These are phyloP conservation scores for Columba janthina DNA, from an alignment of 2,113 vertebrate genomes.

Conservation along the genomic window DNA sequence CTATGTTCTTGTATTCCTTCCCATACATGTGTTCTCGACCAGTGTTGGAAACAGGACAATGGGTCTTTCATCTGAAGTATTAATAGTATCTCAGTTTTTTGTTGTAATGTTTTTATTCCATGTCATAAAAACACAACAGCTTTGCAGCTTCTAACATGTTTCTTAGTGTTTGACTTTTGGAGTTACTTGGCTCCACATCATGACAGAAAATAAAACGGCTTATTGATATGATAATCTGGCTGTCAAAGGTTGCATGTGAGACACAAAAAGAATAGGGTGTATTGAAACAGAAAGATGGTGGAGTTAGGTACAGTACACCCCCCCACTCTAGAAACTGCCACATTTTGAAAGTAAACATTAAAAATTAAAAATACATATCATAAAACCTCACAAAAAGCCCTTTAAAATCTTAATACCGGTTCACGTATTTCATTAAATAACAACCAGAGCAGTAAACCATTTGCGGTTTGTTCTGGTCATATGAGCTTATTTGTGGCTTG, in stretches of 20 bases:
- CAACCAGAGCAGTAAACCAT: background rate
- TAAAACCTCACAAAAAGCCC: background rate
- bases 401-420: background rate
- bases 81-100: background rate
- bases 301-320: background rate
- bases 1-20: background rate
- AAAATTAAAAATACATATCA: background rate
- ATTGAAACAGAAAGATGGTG: background rate
- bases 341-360: background rate
- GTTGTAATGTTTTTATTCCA: background rate
- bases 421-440: conserved; percentile 2
- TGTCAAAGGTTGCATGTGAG: background rate
- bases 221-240: background rate
- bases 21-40: background rate
- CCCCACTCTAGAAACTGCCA: background rate
- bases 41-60: background rate
- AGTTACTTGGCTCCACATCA: background rate
- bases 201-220: background rate
- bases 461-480: conserved; percentile 6
- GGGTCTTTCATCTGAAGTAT: background rate
- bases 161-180: background rate
- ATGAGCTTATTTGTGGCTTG: conserved; percentile 17
- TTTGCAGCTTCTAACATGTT: background rate
- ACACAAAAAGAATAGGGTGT: background rate
- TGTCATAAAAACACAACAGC: background rate